phyloP scores from a whole-genome alignment of 2,797 vertebrate genomes.

The Pseudochirops cupreus region DNA sequence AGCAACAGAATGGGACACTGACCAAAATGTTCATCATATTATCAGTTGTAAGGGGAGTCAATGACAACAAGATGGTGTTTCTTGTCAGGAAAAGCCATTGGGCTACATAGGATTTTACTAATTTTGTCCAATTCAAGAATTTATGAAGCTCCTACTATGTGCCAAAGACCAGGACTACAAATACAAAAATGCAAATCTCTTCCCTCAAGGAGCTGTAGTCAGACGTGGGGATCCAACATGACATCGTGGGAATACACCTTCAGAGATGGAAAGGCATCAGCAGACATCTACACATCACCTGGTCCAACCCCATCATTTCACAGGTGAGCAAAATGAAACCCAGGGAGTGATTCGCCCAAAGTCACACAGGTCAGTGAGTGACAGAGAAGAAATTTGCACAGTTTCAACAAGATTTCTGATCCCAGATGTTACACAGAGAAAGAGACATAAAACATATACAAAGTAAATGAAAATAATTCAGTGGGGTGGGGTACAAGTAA shows the following conservation, averaged over 20 bases:
- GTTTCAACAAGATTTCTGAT: background rate
- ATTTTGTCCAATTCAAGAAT: background rate
- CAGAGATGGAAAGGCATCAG: background rate
- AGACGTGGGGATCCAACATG: background rate
- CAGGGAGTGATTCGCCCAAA: background rate
- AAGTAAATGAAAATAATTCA: background rate
- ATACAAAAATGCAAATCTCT: background rate
- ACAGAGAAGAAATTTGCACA: background rate
- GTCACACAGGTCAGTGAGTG: background rate
- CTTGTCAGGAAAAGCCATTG: background rate
- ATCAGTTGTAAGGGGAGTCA: background rate
- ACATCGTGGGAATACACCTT: background rate
- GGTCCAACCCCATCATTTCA: background rate
- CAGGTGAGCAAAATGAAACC: background rate
- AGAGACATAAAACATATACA: background rate
- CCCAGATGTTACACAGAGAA: background rate
- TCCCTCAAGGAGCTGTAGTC: background rate
- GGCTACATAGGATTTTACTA: background rate
- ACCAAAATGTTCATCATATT: background rate
- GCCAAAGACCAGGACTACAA: background rate
- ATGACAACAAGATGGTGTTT: background rate
- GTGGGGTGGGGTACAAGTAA: background rate
- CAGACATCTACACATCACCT: background rate
- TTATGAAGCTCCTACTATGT: background rate
- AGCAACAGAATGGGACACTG: background rate